Evolutionary conservation across 2,113 vertebrate species (phyloP).

Genomic region (Mus spicilegus): DNA sequence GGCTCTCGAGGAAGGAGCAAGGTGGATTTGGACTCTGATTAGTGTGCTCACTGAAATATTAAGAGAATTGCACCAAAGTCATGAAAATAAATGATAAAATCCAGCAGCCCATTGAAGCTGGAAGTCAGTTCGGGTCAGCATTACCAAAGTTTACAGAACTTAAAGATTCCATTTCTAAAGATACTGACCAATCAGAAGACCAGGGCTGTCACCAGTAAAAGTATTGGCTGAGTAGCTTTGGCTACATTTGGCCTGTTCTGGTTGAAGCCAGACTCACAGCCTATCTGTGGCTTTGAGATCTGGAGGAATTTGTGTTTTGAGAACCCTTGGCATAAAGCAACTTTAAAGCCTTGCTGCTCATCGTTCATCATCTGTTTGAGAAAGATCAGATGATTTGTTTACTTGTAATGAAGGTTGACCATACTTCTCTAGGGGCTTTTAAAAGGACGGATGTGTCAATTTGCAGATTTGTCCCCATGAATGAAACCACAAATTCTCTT

Average conservation of each 20-base stretch:
- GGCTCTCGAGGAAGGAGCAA: background rate
- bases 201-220: background rate
- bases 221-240: background rate
- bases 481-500: constrained; percentile 71
- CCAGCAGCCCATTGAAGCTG: background rate
- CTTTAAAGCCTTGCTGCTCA: constrained; percentile 27
- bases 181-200: background rate
- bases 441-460: constrained; percentile 72
- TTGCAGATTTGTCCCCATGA: constrained; percentile 77
- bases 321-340: constrained; percentile 52
- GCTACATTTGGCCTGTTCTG: background rate
- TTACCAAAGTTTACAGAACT: background rate
- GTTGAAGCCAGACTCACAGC: background rate
- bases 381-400: constrained; percentile 71
- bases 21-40: background rate
- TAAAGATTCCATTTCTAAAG: background rate
- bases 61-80: background rate
- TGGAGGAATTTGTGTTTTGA: constrained; percentile 62
- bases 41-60: background rate
- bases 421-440: constrained; percentile 76
- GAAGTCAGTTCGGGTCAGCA: background rate
- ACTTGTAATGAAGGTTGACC: constrained; percentile 73
- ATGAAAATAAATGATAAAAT: background rate
- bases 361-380: constrained; percentile 69
- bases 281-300: constrained; percentile 44